These are phyloP conservation scores for Drosophila yakuba DNA, from an alignment of 1,140 invertebrate genomes.

Conservation along the genomic window DNA sequence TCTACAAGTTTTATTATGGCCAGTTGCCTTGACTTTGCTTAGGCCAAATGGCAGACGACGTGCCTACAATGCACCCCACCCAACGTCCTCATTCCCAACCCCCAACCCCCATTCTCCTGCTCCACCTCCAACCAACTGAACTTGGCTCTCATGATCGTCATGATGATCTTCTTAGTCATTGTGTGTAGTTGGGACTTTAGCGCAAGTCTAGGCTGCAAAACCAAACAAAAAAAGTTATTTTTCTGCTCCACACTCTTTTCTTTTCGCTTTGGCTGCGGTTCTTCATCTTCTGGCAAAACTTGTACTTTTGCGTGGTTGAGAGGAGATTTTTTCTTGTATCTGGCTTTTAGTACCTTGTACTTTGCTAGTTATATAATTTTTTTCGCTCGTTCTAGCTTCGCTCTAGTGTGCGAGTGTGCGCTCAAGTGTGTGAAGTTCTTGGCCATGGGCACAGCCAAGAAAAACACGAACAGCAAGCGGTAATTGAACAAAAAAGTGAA, in stretches of 20 bases:
- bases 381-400: slow-evolving; percentile 29
- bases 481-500: slow-evolving; percentile 48
- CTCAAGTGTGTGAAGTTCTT: slow-evolving; percentile 78
- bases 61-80: slow-evolving; percentile 59
- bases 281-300: slow-evolving; percentile 47
- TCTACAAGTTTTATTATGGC: slow-evolving; percentile 77
- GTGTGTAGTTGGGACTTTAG: slow-evolving; percentile 24
- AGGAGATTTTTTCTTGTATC: slow-evolving; percentile 20
- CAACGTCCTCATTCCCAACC: slow-evolving; percentile 51
- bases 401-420: slow-evolving; percentile 48
- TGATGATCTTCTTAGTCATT: slow-evolving; percentile 35
- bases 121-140: slow-evolving; percentile 5
- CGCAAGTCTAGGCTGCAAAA: slow-evolving; percentile 29
- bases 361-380: slow-evolving; percentile 56
- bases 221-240: slow-evolving; percentile 20
- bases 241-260: slow-evolving; percentile 23
- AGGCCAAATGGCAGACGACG: slow-evolving; percentile 69
- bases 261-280: slow-evolving; percentile 24
- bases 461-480: slow-evolving; percentile 37
- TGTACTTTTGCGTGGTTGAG: slow-evolving; percentile 62
- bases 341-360: slow-evolving; percentile 55
- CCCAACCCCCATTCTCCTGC: background rate
- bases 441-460: slow-evolving; percentile 64
- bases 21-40: slow-evolving; percentile 78
- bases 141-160: slow-evolving; percentile 20